A percentile compares a stretch with the other conserved stretches of the same genome.
phyloP scores from a whole-genome alignment of 1,140 invertebrate genomes.

The Nilaparvata lugens region DNA sequence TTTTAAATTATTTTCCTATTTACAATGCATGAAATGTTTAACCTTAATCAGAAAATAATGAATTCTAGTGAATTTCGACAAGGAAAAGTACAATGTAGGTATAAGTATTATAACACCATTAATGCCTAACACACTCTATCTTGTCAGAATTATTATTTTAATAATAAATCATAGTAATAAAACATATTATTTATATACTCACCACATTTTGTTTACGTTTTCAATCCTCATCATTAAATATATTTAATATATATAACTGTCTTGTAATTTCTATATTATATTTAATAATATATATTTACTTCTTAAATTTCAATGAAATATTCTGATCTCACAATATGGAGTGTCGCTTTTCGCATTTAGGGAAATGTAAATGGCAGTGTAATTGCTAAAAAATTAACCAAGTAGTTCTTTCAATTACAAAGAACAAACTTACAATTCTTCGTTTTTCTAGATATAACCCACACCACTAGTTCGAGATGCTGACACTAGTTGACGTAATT shows the following conservation, averaged over 20 bases:
- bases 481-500: background rate
- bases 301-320: constrained; percentile 11
- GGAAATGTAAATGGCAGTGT: constrained; percentile 21
- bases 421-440: constrained; percentile 1
- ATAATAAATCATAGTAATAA: constrained; percentile 7
- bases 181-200: background rate
- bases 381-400: constrained; percentile 21
- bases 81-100: no score
- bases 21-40: no score
- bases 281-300: constrained; percentile 13
- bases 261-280: constrained; percentile 13
- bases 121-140: constrained; percentile 22
- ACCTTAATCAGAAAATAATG: no score
- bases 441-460: background rate
- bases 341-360: constrained; percentile 18
- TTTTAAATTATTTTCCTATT: no score
- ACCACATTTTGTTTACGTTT: constrained; percentile 14
- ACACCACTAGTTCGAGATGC: background rate
- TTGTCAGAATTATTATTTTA: constrained; percentile 14
- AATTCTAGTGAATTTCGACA: no score
- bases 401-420: constrained; percentile 4
- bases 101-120: background rate
- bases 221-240: constrained; percentile 1
- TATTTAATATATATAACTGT: background rate
- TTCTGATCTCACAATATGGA: constrained; percentile 22